Evolutionary conservation across 2,113 vertebrate genomes (phyloP).

Genomic region (Anhinga anhinga): DNA sequence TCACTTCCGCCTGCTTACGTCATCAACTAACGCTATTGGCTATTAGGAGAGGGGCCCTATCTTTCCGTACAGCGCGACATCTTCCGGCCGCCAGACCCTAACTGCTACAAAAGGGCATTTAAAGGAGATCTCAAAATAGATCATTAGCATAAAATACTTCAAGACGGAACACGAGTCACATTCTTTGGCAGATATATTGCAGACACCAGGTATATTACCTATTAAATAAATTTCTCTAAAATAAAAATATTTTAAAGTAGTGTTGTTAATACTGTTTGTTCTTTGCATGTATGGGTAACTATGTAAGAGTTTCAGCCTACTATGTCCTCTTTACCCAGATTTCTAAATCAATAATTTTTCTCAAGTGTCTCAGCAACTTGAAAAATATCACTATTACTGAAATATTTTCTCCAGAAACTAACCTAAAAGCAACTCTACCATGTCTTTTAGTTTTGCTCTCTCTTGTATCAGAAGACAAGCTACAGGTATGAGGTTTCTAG

Average conservation of each 20-base stretch:
- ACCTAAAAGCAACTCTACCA: neutral
- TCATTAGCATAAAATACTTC: neutral
- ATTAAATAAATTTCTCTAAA: neutral
- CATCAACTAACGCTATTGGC: no score
- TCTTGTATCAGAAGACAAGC: neutral
- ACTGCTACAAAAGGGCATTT: neutral
- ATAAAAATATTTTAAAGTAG: neutral
- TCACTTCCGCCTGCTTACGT: no score
- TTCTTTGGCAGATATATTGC: neutral
- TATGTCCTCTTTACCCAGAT: neutral
- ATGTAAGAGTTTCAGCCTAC: neutral
- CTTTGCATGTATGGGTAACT: neutral
- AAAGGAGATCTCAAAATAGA: neutral
- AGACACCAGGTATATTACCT: neutral
- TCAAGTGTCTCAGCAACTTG: neutral
- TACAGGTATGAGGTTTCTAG: neutral
- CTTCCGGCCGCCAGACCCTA: no score
- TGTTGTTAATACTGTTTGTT: neutral
- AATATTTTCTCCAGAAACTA: neutral
- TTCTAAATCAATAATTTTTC: neutral
- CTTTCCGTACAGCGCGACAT: no score
- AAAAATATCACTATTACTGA: neutral
- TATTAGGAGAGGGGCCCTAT: no score
- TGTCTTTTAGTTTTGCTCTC: neutral
- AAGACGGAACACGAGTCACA: neutral